These are phyloP conservation scores for Monodelphis domestica DNA, from an alignment of 2,797 vertebrate species.

Conservation along the genomic window DNA sequence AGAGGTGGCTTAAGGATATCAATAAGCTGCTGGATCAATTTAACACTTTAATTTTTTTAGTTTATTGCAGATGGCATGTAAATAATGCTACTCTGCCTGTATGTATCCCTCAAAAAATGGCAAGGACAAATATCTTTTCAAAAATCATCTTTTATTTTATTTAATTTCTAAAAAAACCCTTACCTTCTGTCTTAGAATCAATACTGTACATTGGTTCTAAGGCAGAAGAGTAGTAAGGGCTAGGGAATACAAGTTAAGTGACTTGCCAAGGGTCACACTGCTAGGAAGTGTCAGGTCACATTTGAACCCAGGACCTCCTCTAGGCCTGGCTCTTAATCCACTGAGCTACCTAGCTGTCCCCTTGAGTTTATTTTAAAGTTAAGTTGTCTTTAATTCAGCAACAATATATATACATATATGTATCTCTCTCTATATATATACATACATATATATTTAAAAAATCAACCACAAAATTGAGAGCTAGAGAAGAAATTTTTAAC, in stretches of 20 bases:
- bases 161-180: conserved; percentile 66
- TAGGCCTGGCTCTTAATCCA: no score
- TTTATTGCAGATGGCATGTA: conserved; percentile 32
- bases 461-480: background rate
- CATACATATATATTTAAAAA: background rate
- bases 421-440: no score
- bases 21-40: background rate
- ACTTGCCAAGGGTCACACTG: no score
- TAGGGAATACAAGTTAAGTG: no score
- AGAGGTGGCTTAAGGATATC: conserved; percentile 33
- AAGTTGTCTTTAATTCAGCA: conserved; percentile 1
- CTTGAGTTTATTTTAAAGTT: conserved; percentile 46
- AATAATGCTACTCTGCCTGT: conserved; percentile 2
- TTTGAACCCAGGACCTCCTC: no score
- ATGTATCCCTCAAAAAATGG: conserved; percentile 38
- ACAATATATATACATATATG: no score
- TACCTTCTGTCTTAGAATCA: no score
- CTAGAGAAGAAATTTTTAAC: conserved; percentile 26
- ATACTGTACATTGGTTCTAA: no score
- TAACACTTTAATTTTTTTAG: conserved; percentile 49
- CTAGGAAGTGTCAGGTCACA: no score
- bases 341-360: background rate
- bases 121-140: conserved; percentile 24
- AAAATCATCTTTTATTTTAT: conserved; percentile 46
- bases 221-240: no score